phyloP scores from a whole-genome alignment of 1,140 invertebrate species.

The Drosophila virilis region DNA sequence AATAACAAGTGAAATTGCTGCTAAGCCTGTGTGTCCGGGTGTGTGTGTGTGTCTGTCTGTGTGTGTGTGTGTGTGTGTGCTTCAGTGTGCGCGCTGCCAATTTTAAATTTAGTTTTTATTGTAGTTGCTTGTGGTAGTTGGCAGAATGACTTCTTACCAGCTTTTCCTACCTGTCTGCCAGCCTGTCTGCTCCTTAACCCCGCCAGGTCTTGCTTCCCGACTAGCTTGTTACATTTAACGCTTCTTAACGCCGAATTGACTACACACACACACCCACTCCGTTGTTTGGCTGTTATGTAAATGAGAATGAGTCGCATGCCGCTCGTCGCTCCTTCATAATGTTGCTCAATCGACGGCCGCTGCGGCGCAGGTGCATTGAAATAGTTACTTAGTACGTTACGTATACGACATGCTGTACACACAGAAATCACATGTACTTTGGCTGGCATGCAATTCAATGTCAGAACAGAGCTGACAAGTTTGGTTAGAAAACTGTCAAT shows the following conservation, averaged over 20 bases:
- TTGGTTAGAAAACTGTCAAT: slow-evolving; percentile 74
- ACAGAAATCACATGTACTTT: slow-evolving; percentile 22
- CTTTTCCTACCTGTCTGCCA: not conserved
- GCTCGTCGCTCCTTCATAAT: slow-evolving; percentile 13
- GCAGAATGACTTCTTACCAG: slow-evolving; percentile 31
- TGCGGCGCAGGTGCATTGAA: slow-evolving; percentile 71
- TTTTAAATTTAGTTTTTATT: slow-evolving; percentile 71
- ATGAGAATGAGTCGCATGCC: slow-evolving; percentile 67
- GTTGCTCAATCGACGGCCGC: slow-evolving; percentile 61
- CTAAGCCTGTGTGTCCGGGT: slow-evolving; percentile 15
- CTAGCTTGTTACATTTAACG: slow-evolving; percentile 70
- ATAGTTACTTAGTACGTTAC: slow-evolving; percentile 59
- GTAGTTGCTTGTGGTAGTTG: slow-evolving; percentile 53
- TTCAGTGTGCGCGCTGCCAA: slow-evolving; percentile 51
- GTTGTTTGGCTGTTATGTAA: slow-evolving; percentile 72
- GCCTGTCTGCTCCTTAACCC: not conserved
- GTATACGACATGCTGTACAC: slow-evolving; percentile 58
- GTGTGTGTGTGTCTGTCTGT: slow-evolving; percentile 15
- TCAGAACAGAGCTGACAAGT: slow-evolving; percentile 23
- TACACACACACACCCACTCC: slow-evolving; percentile 46
- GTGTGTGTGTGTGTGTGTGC: slow-evolving; percentile 11
- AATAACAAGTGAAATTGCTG: slow-evolving; percentile 76
- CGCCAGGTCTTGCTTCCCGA: slow-evolving; percentile 5
- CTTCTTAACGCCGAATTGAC: slow-evolving; percentile 77
- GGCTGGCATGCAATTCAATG: slow-evolving; percentile 17